These are phyloP conservation scores for Cardiocondyla obscurior DNA, from an alignment of 1,140 invertebrate genomes.

Conservation along the genomic window DNA sequence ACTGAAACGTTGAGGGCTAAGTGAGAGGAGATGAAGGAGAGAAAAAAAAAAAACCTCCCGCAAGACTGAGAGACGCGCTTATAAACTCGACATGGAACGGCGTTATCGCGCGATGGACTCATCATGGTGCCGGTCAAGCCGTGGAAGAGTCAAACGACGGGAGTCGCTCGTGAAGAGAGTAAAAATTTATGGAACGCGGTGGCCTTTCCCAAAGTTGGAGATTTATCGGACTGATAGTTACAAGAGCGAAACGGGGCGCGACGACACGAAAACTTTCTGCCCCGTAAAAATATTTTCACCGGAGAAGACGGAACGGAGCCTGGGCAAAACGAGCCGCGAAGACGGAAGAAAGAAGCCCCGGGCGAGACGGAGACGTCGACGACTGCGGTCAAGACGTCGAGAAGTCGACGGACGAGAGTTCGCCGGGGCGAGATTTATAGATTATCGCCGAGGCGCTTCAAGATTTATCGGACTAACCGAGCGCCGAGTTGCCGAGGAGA, in stretches of 20 bases:
- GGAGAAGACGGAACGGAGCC: constrained; percentile 16
- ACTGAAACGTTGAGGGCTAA: background rate
- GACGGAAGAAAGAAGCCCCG: background rate
- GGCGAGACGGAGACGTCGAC: constrained; percentile 28
- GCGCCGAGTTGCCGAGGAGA: constrained; percentile 22
- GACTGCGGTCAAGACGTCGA: constrained; percentile 41
- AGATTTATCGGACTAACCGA: constrained; percentile 25
- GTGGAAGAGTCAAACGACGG: constrained; percentile 12
- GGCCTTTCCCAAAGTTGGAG: constrained; percentile 13
- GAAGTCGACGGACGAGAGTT: constrained; percentile 46
- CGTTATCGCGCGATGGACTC: constrained; percentile 31
- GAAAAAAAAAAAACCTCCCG: background rate
- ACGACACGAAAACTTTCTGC: constrained; percentile 41
- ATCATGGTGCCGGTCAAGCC: background rate
- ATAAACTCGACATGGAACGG: constrained; percentile 15
- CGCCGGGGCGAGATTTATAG: constrained; percentile 34
- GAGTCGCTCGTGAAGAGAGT: background rate
- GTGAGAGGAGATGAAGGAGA: background rate
- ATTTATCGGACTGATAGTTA: constrained; percentile 54
- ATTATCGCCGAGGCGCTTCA: constrained; percentile 19
- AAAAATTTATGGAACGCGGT: constrained; percentile 43
- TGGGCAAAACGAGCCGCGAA: background rate
- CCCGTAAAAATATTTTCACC: constrained; percentile 49
- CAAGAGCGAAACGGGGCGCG: constrained; percentile 39
- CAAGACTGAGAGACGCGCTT: background rate